Evolutionary conservation across 2,888 invertebrate species (phyloP).

Genomic region (Aspidapion aeneum): DNA sequence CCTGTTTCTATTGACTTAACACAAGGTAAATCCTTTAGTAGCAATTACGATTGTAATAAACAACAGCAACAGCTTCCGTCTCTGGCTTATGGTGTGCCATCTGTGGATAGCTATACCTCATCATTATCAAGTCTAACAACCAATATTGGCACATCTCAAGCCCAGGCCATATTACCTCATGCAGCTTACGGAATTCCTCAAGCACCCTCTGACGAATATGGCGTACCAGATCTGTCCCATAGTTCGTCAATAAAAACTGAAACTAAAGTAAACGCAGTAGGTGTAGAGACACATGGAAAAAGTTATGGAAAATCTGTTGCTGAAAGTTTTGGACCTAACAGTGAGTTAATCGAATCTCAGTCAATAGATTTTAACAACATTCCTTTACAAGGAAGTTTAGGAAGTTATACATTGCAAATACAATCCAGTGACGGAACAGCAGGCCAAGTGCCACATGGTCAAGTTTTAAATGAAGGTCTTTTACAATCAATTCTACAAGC

Average conservation of each 20-base stretch:
- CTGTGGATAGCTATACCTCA: conserved; percentile 53
- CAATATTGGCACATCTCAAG: conserved; percentile 50
- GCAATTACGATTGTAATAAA: conserved; percentile 40
- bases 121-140: conserved; percentile 54
- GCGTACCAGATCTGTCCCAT: conserved; percentile 44
- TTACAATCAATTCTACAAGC: conserved; percentile 78
- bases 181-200: conserved; percentile 33
- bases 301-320: conserved; percentile 42
- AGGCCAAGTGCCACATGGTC: conserved; percentile 62
- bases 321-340: conserved; percentile 41
- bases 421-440: conserved; percentile 61
- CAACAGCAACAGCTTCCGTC: conserved; percentile 40
- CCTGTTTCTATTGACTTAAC: conserved; percentile 36
- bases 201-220: conserved; percentile 29
- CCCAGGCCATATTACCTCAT: conserved; percentile 37
- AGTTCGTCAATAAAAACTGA: conserved; percentile 36
- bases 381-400: conserved; percentile 56
- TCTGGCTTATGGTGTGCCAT: conserved; percentile 46
- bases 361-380: conserved; percentile 49
- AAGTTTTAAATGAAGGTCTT: conserved; percentile 73
- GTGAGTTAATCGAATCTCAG: conserved; percentile 44
- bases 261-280: conserved; percentile 29
- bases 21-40: conserved; percentile 18
- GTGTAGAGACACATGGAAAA: conserved; percentile 33
- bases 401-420: conserved; percentile 72